A percentile compares a stretch with the other conserved stretches of the same genome.
These are phyloP conservation scores for Chymomyza procnemis DNA, from an alignment of 2,888 invertebrate species.

Conservation along the genomic window DNA sequence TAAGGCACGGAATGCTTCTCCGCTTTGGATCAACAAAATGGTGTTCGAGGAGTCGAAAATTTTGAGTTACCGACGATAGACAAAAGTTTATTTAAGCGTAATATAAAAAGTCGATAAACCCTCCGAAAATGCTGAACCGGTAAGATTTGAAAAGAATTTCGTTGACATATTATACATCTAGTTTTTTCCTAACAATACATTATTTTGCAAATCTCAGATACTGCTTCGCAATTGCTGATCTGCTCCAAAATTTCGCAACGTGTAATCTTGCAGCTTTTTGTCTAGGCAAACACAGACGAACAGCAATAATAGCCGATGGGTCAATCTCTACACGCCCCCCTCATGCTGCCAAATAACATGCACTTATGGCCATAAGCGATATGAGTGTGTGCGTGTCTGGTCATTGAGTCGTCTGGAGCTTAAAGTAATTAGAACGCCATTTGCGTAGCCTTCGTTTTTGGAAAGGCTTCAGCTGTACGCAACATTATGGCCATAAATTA, in stretches of 20 bases:
- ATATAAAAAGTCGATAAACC: too few species aligned
- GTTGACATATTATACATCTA: too few species aligned
- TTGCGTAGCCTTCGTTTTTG: slow-evolving; percentile 19
- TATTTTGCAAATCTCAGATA: neutral
- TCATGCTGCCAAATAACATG: neutral
- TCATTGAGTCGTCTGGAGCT: slow-evolving; percentile 47
- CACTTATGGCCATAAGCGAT: neutral
- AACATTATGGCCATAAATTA: slow-evolving; percentile 48
- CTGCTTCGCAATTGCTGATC: too few species aligned
- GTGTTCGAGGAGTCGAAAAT: too few species aligned
- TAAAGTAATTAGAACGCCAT: slow-evolving; percentile 69
- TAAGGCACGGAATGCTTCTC: too few species aligned
- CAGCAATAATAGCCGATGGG: slow-evolving; percentile 48
- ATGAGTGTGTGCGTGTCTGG: slow-evolving; percentile 21
- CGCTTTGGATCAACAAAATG: too few species aligned
- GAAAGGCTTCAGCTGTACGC: neutral
- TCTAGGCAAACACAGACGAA: slow-evolving; percentile 25
- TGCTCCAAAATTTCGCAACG: neutral
- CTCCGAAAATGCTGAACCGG: too few species aligned
- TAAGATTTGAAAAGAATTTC: too few species aligned
- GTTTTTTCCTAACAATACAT: too few species aligned
- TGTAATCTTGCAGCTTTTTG: slow-evolving; percentile 4
- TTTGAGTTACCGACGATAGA: too few species aligned
- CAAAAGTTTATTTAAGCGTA: too few species aligned
- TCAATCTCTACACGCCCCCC: slow-evolving; percentile 6